Conservation (phyloP, 2,888 invertebrate genomes). For the Smittia aterrima region DNA sequence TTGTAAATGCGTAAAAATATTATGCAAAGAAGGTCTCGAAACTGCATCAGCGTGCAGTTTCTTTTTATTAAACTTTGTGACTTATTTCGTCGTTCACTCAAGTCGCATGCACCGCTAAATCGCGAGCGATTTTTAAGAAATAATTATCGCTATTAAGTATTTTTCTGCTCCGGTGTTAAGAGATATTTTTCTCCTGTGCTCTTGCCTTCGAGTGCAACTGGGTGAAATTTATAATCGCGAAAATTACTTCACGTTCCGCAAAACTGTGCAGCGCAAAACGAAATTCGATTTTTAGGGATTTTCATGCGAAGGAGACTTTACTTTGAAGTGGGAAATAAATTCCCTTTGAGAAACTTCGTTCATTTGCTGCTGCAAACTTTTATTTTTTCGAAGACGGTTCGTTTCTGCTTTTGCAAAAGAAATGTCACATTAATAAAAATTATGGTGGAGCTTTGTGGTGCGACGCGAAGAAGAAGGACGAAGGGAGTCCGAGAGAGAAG, state of each 20-base stretch:
- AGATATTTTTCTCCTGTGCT: background rate
- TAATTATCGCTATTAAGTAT: constrained; percentile 19
- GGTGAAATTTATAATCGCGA: background rate
- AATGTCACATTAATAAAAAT: constrained; percentile 33
- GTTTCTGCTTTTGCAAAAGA: constrained; percentile 16
- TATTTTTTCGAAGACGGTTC: background rate
- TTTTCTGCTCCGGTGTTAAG: constrained; percentile 1
- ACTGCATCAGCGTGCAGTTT: background rate
- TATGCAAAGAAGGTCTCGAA: background rate
- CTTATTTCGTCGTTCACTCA: background rate
- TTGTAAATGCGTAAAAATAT: constrained; percentile 22
- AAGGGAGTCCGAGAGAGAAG: background rate
- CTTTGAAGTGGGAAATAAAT: too few species aligned
- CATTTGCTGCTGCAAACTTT: background rate
- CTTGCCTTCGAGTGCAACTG: background rate
- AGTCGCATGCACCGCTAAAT: background rate
- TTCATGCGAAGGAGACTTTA: too few species aligned
- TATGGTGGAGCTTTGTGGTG: constrained; percentile 11
- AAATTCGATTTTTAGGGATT: background rate
- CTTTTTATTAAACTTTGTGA: constrained; percentile 18
- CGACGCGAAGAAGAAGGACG: background rate
- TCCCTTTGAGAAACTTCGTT: background rate
- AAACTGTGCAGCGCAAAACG: background rate
- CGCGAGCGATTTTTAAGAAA: background rate
- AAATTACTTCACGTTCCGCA: background rate